Conservation (phyloP, 2,797 vertebrate species). For the Moxostoma hubbsi region DNA sequence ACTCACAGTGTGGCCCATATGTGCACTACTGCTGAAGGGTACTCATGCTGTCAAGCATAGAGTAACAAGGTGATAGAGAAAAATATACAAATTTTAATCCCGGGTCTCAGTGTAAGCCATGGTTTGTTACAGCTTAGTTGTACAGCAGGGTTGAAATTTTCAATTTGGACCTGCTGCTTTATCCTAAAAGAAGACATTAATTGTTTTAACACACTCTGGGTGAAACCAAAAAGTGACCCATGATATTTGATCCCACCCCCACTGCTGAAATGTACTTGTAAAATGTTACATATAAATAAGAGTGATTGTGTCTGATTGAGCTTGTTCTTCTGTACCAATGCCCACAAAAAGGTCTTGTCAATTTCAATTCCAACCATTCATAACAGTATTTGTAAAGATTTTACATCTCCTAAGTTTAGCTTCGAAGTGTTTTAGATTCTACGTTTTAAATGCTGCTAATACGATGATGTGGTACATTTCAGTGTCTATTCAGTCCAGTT, state of each 20-base stretch:
- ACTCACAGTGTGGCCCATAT: conserved; percentile 33
- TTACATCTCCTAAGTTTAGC: no score
- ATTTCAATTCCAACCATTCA: no score
- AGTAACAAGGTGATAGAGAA: conserved; percentile 36
- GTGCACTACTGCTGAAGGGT: conserved; percentile 42
- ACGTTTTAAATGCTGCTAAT: no score
- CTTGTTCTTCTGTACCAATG: no score
- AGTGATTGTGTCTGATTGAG: no score
- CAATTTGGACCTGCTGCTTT: conserved; percentile 8
- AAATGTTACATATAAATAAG: no score
- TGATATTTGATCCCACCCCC: conserved; percentile 6
- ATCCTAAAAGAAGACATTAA: not conserved
- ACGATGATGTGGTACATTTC: no score
- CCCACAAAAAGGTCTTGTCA: no score
- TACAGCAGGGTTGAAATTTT: conserved; percentile 17
- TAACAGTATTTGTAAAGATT: no score
- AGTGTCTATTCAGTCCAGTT: no score
- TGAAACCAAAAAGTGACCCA: not conserved
- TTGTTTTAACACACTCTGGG: not conserved
- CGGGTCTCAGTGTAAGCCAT: conserved; percentile 18
- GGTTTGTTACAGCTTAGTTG: not conserved
- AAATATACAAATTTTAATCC: conserved; percentile 10
- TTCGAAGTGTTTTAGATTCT: no score
- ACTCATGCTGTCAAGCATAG: conserved; percentile 32
- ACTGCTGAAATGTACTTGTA: not conserved